Evolutionary conservation across 2,797 vertebrate species (phyloP), one percentile per base, ranked within the genome.

Genomic region (Enteromius thamalakanensis): DNA sequence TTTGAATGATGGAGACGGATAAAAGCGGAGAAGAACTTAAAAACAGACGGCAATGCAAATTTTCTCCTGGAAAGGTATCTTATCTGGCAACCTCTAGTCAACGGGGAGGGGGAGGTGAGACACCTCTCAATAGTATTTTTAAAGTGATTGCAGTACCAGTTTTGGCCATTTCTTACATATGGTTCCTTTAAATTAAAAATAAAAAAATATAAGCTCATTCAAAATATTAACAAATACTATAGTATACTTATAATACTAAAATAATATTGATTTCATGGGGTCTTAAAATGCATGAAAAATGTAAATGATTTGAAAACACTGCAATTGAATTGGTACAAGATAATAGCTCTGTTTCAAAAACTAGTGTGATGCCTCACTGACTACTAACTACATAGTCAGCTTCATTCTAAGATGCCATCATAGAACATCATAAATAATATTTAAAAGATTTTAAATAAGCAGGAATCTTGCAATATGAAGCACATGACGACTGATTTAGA

Each of bases 331-430:
- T 23, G 12, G 3, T 15, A 51, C 3, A 77, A 62, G 8, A 45
- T n/a, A 77, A 45, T 19, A 77, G 75, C 23, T 60, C 75, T 6
- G n/a, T 64, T 77, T 77, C n/a, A 64, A 77, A 76, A 64, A 26
- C 40, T 77, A 45, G 37, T 1, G 5, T 11, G n/a, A n/a, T 29
- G 37, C 37, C 37, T 23, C 5, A 0, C 34, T 60, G 53, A 76
- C 34, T 40, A 74, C 47, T 53, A 9, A 49, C 71, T 34, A 34
- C 32, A 34, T 34, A 34, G 32, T 34, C 32, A 4, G 32, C 32
- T 34, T 3, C 32, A 3, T 75, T 62, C 23, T 12, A 29, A 32
- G 37, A 23, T 42, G 62, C 17, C 23, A 19, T 72, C 45, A 21
- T 19, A 49, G 2, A 72, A 51, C 15, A 8, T 76, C 55, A 77